Base-by-base conservation (phyloP, 2,888 invertebrate genomes). In the Drosophila koepferae region DNA sequence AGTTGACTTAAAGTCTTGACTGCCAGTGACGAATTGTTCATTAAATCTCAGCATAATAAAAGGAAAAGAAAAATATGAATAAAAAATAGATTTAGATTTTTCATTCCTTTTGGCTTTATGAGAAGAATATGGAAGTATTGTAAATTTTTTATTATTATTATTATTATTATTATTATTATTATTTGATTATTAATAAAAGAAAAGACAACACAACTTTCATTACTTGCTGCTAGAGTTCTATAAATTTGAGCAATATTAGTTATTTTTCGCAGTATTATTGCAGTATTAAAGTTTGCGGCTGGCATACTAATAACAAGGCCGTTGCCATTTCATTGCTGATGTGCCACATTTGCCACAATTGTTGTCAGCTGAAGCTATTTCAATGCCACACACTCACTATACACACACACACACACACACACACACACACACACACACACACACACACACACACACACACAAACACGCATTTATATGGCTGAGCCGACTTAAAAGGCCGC, bases 401-500 rank as follows among this genome's bases (percentile, higher is more conserved):
- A 64, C 55, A 65, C 36, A 55, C 36, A 55, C 59, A 53, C 40
- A 46, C 10, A 38, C 14, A 59, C 36, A 71, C 23, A 18, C 41
- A 60, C 14, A 64, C 41, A 60, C 14, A 64, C 68, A 63, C 71
- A 81, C 60, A 80, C 63, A 8, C 23, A 44, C 44, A 64, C 55
- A 65, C 36, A 55, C 36, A 55, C 59, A 53, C 40, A 46, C 10
- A 38, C 14, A 59, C 36, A 71, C 23, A 18, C 41, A 60, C 14
- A 64, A n/a, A n/a, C n/a, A n/a, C n/a, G 72, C 48, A 67, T 80
- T 71, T 65, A 72, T 74, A 59, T 44, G 68, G 62, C 76, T 81
- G 81, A 79, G 82, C 69, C 81, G 85, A 86, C 89, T 85, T 89
- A 81, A 86, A 76, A 86, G 82, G 89, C 84, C 81, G 76, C 87